Percentiles rank a stretch among this genome's conserved stretches.
Conservation (phyloP, 2,113 vertebrate species). For the Sorex fumeus region DNA sequence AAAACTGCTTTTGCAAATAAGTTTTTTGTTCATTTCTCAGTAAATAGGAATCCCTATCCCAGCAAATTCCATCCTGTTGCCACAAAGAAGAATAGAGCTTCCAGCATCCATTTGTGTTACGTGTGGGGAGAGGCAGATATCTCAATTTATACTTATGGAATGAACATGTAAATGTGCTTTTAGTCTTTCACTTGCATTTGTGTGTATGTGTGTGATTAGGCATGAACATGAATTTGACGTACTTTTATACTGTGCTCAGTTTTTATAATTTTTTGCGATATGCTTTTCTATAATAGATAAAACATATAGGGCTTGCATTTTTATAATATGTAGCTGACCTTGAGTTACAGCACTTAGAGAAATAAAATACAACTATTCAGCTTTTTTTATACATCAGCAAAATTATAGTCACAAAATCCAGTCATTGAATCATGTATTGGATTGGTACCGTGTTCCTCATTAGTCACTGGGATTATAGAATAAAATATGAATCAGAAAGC, state of each 20-base stretch:
- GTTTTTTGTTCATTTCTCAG: constrained; percentile 67
- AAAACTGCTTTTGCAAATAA: constrained; percentile 53
- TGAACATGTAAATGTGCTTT: constrained; percentile 61
- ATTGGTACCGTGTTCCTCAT: constrained; percentile 16
- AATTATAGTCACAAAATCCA: constrained; percentile 40
- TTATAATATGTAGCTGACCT: not conserved
- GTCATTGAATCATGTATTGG: not conserved
- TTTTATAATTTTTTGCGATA: constrained; percentile 21
- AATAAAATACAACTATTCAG: not conserved
- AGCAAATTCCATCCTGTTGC: constrained; percentile 27
- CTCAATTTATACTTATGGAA: constrained; percentile 54
- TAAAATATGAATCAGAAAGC: constrained; percentile 6
- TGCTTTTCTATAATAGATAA: not conserved
- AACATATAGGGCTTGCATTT: constrained; percentile 18
- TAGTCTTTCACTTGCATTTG: not conserved
- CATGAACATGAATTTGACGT: not conserved
- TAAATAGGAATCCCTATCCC: constrained; percentile 35
- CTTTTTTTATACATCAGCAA: constrained; percentile 4
- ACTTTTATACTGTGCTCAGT: constrained; percentile 37
- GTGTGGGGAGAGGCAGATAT: not conserved
- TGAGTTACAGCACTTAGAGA: constrained; percentile 43
- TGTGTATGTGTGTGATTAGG: not conserved
- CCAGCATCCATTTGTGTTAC: constrained; percentile 48
- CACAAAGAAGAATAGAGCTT: constrained; percentile 42
- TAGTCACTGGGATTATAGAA: constrained; percentile 41